Base-by-base conservation (phyloP, 2,113 vertebrate species). In the Leucosticte australis region DNA sequence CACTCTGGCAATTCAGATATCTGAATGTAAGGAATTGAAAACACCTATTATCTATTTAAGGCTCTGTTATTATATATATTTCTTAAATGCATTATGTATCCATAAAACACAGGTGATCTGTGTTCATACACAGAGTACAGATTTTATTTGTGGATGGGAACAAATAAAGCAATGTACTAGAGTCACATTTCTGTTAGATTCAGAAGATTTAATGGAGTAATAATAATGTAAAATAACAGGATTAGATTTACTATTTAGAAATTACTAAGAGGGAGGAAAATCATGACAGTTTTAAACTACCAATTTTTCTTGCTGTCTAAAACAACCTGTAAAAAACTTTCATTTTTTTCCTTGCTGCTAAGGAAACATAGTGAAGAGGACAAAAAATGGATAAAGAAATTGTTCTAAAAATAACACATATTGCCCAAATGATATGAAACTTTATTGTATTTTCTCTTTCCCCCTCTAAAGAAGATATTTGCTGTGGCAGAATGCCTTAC, bases 271-370 rank as follows among this genome's bases (percentile, higher is more conserved):
- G 62, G 56, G 68, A 89, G 73, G 74, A 87, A 95, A 89, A 92
- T 60, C 49, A 56, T 62, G 53, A 69, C 74, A 82, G 62, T 85
- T 91, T 79, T 52, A 87, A 92, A 31, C n/a, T 35, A 71, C 39
- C 21, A 60, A 22, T 95, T 96, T 91, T 90, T 91, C 69, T 68
- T 71, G 16, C 71, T 92, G 22, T 84, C 56, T 68, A 35, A 96
- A 92, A 28, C 15, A 87, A 33, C 59, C 71, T 75, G 11, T 31
- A 42, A 67, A 77, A 79, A 30, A 11, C 7, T 75, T 69, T 9
- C 1, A 1, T 31, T 31, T 56, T 64, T 81, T 80, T 35, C 5
- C 27, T 56, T 75, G 35, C 65, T 79, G 35, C 52, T 89, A 64
- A n/a, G 74, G 37, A 94, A 94, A 71, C 35, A 24, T 39, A 53